Conservation (phyloP, 1,140 invertebrate species). For the Lerema accius region DNA sequence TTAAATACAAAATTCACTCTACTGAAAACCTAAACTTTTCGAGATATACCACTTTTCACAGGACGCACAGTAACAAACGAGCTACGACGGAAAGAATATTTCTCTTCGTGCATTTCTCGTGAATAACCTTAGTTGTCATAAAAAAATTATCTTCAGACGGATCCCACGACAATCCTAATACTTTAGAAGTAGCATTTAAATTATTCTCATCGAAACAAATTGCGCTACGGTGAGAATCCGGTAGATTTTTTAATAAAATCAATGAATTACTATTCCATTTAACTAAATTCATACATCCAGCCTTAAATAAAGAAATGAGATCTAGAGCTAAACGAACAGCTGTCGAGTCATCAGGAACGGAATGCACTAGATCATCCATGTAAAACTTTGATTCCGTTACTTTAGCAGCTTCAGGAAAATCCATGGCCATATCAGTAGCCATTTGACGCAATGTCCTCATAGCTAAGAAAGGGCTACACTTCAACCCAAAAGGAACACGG, state of each 20-base stretch:
- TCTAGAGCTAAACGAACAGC: neutral
- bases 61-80: neutral
- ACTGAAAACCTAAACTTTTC: too few relatives aligned
- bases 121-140: neutral
- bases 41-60: too few relatives aligned
- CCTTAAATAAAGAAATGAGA: slow-evolving; percentile 5
- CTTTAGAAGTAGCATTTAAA: neutral
- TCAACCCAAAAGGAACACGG: slow-evolving; percentile 16
- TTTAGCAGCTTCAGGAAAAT: slow-evolving; percentile 8
- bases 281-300: slow-evolving; percentile 1
- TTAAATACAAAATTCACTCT: too few relatives aligned
- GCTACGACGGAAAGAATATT: slow-evolving; percentile 12
- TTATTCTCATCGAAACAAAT: slow-evolving; percentile 6
- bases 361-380: slow-evolving; percentile 10
- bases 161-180: slow-evolving; percentile 13
- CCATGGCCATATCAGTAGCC: neutral
- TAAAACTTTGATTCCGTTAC: slow-evolving; percentile 7
- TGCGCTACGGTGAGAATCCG: slow-evolving; percentile 5
- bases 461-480: slow-evolving; percentile 10
- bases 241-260: neutral
- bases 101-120: slow-evolving; percentile 15
- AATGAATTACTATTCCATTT: slow-evolving; percentile 10
- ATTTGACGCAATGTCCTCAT: slow-evolving; percentile 13
- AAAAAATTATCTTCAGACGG: slow-evolving; percentile 1
- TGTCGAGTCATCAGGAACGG: slow-evolving; percentile 1